Conservation (phyloP, 2,113 vertebrate species). For the Phalacrocorax pelagicus region DNA sequence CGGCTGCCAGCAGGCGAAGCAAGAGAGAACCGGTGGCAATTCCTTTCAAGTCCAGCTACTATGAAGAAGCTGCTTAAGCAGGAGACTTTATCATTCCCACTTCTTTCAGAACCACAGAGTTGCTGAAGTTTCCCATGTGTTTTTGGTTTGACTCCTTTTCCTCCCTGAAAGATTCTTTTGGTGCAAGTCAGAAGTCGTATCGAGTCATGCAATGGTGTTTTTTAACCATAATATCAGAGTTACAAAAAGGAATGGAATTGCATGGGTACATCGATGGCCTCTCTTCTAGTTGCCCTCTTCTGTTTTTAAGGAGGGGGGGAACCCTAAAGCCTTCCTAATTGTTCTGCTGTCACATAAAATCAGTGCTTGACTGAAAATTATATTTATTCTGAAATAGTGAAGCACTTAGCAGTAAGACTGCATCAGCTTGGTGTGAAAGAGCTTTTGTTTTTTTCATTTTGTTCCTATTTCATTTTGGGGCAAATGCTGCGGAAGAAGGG, state of each 20-base stretch:
- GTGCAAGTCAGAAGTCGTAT: not conserved
- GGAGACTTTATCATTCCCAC: not conserved
- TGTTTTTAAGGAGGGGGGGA: not conserved
- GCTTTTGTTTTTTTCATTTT: not conserved
- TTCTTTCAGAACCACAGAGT: not conserved
- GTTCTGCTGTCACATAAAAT: not conserved
- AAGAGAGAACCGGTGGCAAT: not conserved
- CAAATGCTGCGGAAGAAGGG: not conserved
- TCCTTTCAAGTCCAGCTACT: not conserved
- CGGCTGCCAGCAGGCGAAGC: not conserved
- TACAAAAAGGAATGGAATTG: not conserved
- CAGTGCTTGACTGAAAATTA: not conserved
- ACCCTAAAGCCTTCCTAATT: not conserved
- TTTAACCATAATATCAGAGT: not conserved
- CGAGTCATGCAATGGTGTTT: not conserved
- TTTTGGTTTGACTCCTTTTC: not conserved
- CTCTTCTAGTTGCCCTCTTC: not conserved
- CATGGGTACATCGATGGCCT: not conserved
- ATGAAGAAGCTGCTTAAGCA: not conserved
- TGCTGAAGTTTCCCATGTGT: not conserved
- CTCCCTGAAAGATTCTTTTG: not conserved
- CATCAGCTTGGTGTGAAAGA: not conserved
- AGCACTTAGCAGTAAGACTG: not conserved
- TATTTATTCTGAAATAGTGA: conserved; percentile 25
- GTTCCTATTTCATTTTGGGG: not conserved